Evolutionary conservation across 92 coral and sea anemone genomes (phyloP).

Genomic region (Actinostola sp.): DNA sequence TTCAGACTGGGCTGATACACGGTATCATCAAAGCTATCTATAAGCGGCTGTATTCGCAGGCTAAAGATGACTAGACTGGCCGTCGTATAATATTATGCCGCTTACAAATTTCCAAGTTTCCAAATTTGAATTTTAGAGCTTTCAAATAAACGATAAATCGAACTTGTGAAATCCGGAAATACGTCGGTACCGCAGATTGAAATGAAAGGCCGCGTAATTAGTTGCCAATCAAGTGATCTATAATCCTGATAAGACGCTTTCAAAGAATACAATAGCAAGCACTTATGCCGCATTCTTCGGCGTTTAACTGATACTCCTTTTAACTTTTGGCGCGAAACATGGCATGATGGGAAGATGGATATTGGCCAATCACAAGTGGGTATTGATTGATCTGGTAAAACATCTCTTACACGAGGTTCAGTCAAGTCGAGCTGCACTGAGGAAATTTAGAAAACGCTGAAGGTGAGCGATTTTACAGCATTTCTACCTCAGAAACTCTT

Average conservation of each 20-base stretch:
- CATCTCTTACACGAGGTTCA: conserved; percentile 21
- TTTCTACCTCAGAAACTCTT: background rate
- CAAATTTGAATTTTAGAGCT: too few relatives aligned
- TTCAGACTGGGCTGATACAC: too few relatives aligned
- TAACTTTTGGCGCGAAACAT: conserved; percentile 37
- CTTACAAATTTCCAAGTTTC: too few relatives aligned
- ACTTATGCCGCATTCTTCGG: background rate
- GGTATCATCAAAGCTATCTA: too few relatives aligned
- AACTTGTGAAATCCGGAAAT: too few relatives aligned
- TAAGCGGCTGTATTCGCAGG: too few relatives aligned
- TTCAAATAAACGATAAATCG: too few relatives aligned
- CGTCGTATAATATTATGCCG: too few relatives aligned
- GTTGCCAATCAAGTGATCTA: too few relatives aligned
- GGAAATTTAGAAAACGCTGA: background rate
- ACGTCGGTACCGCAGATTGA: too few relatives aligned
- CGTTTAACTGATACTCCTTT: conserved; percentile 19
- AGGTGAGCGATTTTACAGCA: background rate
- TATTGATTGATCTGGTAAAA: background rate
- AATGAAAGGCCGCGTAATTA: too few relatives aligned
- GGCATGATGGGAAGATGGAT: conserved; percentile 16
- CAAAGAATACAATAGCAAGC: background rate
- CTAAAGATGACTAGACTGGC: too few relatives aligned
- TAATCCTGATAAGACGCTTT: background rate
- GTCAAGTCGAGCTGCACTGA: background rate
- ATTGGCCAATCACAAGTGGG: conserved; percentile 25